A percentile compares a stretch with the other conserved stretches of the same genome.
These are phyloP conservation scores for Kryptolebias ocellatus DNA, from an alignment of 2,797 vertebrate species.

Conservation along the genomic window DNA sequence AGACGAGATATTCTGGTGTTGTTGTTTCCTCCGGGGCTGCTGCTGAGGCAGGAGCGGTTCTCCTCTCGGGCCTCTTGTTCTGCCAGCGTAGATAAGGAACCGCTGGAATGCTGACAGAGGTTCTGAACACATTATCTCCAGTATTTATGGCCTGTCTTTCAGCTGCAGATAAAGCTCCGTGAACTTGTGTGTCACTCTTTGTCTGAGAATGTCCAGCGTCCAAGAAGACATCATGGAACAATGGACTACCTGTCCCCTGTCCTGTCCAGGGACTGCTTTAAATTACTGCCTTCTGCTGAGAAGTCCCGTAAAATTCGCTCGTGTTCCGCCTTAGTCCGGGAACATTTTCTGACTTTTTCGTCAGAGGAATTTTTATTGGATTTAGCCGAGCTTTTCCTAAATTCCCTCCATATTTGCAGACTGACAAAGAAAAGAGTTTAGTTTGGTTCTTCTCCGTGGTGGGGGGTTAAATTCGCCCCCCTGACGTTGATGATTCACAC, in stretches of 20 bases:
- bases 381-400: constrained; percentile 31
- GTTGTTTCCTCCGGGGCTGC: constrained; percentile 7
- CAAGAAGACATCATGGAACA: constrained; percentile 24
- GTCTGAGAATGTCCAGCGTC: constrained; percentile 27
- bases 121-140: constrained; percentile 52
- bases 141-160: constrained; percentile 65
- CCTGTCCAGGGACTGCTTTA: constrained; percentile 32
- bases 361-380: constrained; percentile 15
- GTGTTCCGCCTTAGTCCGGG: constrained; percentile 38
- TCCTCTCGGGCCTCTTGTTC: constrained; percentile 51
- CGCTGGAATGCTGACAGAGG: constrained; percentile 69
- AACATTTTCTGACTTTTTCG: constrained; percentile 26
- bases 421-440: constrained; percentile 31
- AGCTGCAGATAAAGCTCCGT: constrained; percentile 54
- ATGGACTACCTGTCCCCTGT: constrained; percentile 25
- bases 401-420: constrained; percentile 27
- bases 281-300: constrained; percentile 61
- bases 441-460: constrained; percentile 51
- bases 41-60: constrained; percentile 49
- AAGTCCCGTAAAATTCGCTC: constrained; percentile 51
- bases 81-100: constrained; percentile 72
- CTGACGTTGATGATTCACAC: constrained; percentile 68
- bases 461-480: constrained; percentile 51
- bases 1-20: too few relatives aligned
- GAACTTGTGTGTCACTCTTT: constrained; percentile 38